Conservation (phyloP, 2,797 vertebrate species). For the Halcyon badia region DNA sequence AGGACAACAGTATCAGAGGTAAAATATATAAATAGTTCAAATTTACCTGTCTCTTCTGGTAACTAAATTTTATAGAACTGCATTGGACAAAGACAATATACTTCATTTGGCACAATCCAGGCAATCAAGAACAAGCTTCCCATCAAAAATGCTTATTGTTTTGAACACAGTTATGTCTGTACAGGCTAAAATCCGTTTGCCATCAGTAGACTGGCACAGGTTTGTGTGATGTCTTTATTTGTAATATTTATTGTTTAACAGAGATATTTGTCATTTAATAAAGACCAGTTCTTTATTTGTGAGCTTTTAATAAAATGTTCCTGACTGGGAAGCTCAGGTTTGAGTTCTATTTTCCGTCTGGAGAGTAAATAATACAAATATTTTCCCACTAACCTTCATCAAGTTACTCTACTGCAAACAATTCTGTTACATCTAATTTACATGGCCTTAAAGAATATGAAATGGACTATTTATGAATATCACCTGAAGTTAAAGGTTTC, state of each 20-base stretch:
- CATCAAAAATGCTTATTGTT: slow-evolving; percentile 8
- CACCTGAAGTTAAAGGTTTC: slow-evolving; percentile 1
- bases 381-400: background rate
- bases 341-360: background rate
- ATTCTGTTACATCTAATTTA: background rate
- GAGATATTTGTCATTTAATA: background rate
- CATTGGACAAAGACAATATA: slow-evolving; percentile 21
- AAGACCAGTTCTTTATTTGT: background rate
- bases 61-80: slow-evolving; percentile 19
- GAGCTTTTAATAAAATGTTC: background rate
- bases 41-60: background rate
- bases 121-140: slow-evolving; percentile 23
- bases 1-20: background rate
- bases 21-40: slow-evolving; percentile 45
- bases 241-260: background rate
- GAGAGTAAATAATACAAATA: background rate
- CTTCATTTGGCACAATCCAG: background rate
- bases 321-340: background rate
- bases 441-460: background rate
- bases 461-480: slow-evolving; percentile 30
- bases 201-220: background rate
- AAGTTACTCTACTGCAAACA: background rate
- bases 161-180: background rate
- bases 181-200: background rate
- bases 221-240: background rate